These are phyloP conservation scores for Cynaeus angustus DNA, from an alignment of 2,888 invertebrate genomes.

Conservation along the genomic window DNA sequence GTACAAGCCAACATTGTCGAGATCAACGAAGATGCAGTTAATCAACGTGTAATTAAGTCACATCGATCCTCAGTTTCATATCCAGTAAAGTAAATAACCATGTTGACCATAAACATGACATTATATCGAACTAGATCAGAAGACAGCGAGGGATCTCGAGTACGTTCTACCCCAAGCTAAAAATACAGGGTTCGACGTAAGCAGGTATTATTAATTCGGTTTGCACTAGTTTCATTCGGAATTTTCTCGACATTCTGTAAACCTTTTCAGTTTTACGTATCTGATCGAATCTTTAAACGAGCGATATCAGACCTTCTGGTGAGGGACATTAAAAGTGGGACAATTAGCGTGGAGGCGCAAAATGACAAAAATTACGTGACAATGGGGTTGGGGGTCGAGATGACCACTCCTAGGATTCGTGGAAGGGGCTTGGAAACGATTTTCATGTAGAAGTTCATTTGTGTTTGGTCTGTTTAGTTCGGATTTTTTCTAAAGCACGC, in stretches of 20 bases:
- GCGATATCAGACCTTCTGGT: too few relatives aligned
- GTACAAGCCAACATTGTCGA: too few relatives aligned
- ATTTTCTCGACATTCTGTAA: constrained; percentile 44
- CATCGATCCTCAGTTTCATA: constrained; percentile 18
- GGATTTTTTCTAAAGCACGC: too few relatives aligned
- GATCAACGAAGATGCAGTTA: neutral
- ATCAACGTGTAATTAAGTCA: neutral
- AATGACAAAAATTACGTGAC: too few relatives aligned
- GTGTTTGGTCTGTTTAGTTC: too few relatives aligned
- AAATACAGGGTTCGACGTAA: constrained; percentile 46
- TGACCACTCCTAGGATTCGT: too few relatives aligned
- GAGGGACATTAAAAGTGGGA: neutral
- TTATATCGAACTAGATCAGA: constrained; percentile 14
- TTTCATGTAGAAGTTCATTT: too few relatives aligned
- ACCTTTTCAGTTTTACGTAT: constrained; percentile 35
- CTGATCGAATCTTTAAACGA: constrained; percentile 29
- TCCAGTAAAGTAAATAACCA: constrained; percentile 11
- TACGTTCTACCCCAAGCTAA: constrained; percentile 47
- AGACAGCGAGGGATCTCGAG: constrained; percentile 22
- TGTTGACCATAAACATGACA: constrained; percentile 32
- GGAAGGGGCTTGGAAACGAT: too few relatives aligned
- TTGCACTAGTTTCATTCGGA: constrained; percentile 49
- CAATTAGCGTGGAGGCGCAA: neutral
- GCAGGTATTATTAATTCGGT: constrained; percentile 51
- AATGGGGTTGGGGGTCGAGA: too few relatives aligned